Percentiles rank a stretch among this genome's conserved stretches.
These are phyloP conservation scores for Drosophila willistoni DNA, from an alignment of 1,140 invertebrate genomes.

Conservation along the genomic window DNA sequence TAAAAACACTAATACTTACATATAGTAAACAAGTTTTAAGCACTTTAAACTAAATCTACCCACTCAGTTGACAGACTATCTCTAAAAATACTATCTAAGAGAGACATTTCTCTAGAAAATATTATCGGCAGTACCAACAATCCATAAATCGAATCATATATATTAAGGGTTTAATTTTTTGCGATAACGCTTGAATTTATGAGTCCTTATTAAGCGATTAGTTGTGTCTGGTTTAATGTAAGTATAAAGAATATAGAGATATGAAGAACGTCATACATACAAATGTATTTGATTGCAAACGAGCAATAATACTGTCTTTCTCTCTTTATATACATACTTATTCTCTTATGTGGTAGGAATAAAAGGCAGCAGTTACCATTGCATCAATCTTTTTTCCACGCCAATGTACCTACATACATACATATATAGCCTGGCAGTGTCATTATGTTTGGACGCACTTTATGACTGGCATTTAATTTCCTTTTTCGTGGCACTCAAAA, in stretches of 20 bases:
- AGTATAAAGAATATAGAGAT: background rate
- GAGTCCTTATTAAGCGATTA: background rate
- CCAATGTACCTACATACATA: background rate
- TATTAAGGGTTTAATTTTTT: background rate
- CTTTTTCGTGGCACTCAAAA: slow-evolving; percentile 34
- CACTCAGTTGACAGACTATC: too few relatives aligned
- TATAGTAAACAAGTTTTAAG: too few relatives aligned
- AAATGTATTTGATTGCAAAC: too few relatives aligned
- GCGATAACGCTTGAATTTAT: slow-evolving; percentile 1
- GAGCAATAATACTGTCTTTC: background rate
- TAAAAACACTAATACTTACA: too few relatives aligned
- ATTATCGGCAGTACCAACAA: background rate
- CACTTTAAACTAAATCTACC: too few relatives aligned
- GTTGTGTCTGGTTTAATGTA: background rate
- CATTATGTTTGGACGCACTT: slow-evolving; percentile 50
- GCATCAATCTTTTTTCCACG: slow-evolving; percentile 1
- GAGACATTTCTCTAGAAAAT: background rate
- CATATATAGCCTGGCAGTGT: background rate
- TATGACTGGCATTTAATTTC: slow-evolving; percentile 71
- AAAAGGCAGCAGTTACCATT: background rate
- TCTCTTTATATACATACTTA: background rate
- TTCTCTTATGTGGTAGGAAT: background rate
- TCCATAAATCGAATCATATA: background rate
- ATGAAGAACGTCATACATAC: too few relatives aligned
- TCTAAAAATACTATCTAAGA: background rate